Evolutionary conservation across 1,140 invertebrate species (phyloP).

Genomic region (Melanaphis sacchari): DNA sequence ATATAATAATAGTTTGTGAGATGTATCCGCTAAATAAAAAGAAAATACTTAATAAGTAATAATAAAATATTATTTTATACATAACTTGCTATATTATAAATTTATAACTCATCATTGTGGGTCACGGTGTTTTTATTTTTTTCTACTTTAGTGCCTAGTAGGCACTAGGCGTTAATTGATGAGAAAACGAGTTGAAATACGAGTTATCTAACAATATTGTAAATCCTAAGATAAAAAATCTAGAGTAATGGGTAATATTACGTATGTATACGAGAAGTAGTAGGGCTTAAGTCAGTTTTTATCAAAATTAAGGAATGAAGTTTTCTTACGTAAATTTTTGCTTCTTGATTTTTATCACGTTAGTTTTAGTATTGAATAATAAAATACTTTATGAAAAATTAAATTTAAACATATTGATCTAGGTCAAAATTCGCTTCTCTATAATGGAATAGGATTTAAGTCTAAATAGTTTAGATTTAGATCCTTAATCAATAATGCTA

Average conservation of each 20-base stretch:
- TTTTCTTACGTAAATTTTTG: neutral
- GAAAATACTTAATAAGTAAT: neutral
- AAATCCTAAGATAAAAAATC: neutral
- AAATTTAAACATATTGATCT: neutral
- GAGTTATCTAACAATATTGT: neutral
- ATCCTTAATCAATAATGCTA: neutral
- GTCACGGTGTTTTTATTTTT: neutral
- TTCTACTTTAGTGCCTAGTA: too few species aligned
- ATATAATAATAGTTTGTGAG: neutral
- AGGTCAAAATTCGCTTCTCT: neutral
- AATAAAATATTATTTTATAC: neutral
- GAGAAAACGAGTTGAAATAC: neutral
- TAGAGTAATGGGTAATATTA: neutral
- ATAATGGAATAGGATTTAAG: too few species aligned
- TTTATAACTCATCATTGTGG: neutral
- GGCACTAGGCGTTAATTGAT: neutral
- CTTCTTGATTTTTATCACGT: neutral
- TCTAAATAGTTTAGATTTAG: neutral
- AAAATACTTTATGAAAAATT: neutral
- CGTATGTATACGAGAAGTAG: neutral
- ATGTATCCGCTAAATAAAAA: neutral
- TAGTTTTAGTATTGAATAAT: neutral
- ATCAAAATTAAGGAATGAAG: neutral
- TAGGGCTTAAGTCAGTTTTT: neutral
- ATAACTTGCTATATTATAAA: neutral